Conservation (phyloP, 1,140 invertebrate species). For the Periplaneta americana region DNA sequence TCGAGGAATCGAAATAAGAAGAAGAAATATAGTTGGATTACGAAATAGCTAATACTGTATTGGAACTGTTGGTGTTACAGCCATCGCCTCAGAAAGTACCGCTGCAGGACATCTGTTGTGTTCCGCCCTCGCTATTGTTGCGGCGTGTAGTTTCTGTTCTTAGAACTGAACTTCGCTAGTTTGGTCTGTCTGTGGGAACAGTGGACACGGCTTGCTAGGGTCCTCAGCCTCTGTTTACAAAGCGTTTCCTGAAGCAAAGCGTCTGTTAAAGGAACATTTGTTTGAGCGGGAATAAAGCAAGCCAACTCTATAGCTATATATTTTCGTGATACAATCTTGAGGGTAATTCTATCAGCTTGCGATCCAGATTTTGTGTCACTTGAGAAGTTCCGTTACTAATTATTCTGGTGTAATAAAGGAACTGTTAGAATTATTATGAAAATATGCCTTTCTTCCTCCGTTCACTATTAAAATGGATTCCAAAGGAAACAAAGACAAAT, state of each 20-base stretch:
- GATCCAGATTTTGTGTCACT: too few species aligned
- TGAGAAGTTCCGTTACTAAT: too few species aligned
- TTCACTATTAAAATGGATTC: too few species aligned
- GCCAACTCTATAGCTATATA: not conserved
- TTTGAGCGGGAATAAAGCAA: not conserved
- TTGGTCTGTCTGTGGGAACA: not conserved
- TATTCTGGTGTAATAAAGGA: too few species aligned
- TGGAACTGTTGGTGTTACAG: not conserved
- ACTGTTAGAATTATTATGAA: too few species aligned
- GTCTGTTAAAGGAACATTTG: not conserved
- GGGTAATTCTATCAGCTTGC: too few species aligned
- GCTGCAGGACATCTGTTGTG: not conserved
- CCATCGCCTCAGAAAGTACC: not conserved
- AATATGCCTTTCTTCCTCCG: too few species aligned
- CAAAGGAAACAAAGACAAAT: too few species aligned
- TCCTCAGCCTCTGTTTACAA: not conserved
- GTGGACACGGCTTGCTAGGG: not conserved
- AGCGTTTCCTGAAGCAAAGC: not conserved
- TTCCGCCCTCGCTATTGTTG: not conserved
- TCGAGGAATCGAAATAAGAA: too few species aligned
- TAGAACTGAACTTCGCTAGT: not conserved
- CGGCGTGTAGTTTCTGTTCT: not conserved
- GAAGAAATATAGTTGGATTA: too few species aligned
- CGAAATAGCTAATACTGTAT: too few species aligned
- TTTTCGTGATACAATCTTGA: too few species aligned